phyloP scores from a whole-genome alignment of 2,797 vertebrate species.

The Capromys pilorides region DNA sequence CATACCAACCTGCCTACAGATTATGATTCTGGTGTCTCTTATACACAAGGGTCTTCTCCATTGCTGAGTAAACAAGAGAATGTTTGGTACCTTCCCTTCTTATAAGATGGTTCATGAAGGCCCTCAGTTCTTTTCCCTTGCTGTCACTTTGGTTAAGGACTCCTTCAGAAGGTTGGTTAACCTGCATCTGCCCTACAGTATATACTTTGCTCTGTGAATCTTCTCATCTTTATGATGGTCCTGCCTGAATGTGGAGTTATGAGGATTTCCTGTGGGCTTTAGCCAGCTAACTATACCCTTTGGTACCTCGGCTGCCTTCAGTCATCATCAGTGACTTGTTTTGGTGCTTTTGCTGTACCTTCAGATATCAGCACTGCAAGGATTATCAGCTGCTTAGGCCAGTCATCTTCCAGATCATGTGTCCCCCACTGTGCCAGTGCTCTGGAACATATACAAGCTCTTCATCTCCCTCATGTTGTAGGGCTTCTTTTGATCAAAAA shows the following conservation, averaged over 20 bases:
- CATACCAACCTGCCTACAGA: neutral
- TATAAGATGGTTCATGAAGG: neutral
- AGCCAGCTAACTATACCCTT: no score
- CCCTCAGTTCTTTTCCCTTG: neutral
- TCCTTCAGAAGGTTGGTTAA: neutral
- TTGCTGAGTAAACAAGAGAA: neutral
- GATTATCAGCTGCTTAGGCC: neutral
- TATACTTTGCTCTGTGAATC: neutral
- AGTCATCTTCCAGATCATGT: neutral
- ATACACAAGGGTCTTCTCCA: neutral
- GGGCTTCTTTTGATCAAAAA: neutral
- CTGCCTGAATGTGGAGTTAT: neutral
- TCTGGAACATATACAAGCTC: neutral
- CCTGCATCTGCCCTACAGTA: neutral
- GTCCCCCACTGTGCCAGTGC: neutral
- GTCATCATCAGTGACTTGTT: neutral
- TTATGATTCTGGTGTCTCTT: neutral
- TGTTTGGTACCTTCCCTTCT: neutral
- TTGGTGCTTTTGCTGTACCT: neutral
- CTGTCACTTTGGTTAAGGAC: neutral
- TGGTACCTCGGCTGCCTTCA: neutral
- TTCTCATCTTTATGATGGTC: neutral
- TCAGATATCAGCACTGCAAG: neutral
- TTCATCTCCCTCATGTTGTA: neutral
- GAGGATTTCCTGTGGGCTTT: neutral